Conservation (phyloP, 1,140 invertebrate genomes). For the Phymorhynchus buccinoides region DNA sequence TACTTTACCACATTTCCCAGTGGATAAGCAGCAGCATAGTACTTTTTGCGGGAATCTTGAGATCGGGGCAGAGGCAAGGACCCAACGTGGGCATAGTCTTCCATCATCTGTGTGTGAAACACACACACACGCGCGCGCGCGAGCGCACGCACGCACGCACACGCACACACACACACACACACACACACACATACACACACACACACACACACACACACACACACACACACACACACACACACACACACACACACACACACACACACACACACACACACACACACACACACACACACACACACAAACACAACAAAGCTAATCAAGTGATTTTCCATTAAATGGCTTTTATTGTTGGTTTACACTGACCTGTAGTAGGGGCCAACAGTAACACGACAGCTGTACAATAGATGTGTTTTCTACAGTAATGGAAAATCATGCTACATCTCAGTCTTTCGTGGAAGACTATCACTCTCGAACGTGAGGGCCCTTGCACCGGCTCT, state of each 20-base stretch:
- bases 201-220: not conserved
- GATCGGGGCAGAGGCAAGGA: slow-evolving; percentile 42
- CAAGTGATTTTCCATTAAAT: too few species aligned
- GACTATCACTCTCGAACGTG: too few species aligned
- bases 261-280: not conserved
- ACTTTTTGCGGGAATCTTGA: slow-evolving; percentile 41
- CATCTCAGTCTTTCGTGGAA: too few species aligned
- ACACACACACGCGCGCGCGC: not conserved
- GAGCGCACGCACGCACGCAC: not conserved
- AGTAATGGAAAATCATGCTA: too few species aligned
- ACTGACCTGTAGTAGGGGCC: too few species aligned
- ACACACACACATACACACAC: not conserved
- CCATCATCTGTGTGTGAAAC: slow-evolving; percentile 48
- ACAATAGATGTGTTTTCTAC: too few species aligned
- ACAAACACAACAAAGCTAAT: too few species aligned
- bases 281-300: not conserved
- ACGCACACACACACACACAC: not conserved
- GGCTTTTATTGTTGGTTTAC: too few species aligned
- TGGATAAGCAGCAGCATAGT: slow-evolving; percentile 33
- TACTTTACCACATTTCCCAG: slow-evolving; percentile 22
- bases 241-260: not conserved
- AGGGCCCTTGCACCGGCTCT: too few species aligned
- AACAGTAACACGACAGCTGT: too few species aligned
- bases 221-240: not conserved
- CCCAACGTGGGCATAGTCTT: slow-evolving; percentile 44